Conservation (phyloP, 2,113 vertebrate genomes). For the Mirza zaza region DNA sequence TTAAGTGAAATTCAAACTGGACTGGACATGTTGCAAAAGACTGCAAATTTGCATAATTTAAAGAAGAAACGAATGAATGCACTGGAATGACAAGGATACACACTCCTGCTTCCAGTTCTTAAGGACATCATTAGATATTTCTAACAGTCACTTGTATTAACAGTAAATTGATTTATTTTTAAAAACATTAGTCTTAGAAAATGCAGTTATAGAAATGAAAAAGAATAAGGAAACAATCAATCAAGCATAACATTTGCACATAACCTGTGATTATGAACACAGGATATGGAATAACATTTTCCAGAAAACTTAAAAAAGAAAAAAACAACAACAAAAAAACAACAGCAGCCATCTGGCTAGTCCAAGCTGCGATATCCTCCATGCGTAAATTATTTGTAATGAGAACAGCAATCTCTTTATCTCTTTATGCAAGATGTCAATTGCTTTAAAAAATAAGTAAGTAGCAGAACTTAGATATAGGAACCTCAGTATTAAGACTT, state of each 20-base stretch:
- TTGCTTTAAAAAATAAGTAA: not conserved
- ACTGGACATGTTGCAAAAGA: not conserved
- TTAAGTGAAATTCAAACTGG: not conserved
- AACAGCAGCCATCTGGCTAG: conserved; percentile 13
- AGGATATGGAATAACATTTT: not conserved
- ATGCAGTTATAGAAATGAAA: not conserved
- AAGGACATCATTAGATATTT: not conserved
- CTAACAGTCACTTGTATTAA: not conserved
- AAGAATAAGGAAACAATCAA: not conserved
- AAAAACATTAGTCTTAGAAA: not conserved
- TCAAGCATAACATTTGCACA: not conserved
- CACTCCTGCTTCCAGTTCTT: not conserved
- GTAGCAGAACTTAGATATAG: not conserved
- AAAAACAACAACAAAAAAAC: not conserved
- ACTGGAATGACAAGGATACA: accelerated
- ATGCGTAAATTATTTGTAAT: not conserved
- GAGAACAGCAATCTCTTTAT: not conserved
- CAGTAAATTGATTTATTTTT: not conserved
- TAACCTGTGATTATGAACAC: not conserved
- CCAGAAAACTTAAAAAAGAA: not conserved
- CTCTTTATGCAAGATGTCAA: not conserved
- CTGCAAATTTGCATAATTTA: not conserved
- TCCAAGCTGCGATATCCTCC: not conserved
- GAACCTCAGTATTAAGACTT: not conserved
- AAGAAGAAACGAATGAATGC: not conserved